Conservation (phyloP, 2,888 invertebrate species). For the Hypselothyrea guttata region DNA sequence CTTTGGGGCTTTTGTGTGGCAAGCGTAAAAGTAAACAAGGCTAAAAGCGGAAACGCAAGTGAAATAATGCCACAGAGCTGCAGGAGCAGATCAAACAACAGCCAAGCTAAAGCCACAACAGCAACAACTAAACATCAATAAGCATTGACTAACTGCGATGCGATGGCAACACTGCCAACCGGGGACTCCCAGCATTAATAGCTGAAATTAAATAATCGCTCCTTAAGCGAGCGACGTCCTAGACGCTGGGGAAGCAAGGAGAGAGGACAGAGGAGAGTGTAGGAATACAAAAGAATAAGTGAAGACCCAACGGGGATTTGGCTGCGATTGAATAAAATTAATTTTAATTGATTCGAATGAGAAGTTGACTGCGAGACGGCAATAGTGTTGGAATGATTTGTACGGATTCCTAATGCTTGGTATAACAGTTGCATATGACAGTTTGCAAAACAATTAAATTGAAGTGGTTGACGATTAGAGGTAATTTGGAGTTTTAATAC, state of each 20-base stretch:
- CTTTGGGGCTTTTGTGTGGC: conserved; percentile 75
- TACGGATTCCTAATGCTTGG: conserved; percentile 1
- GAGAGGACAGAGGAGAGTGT: not conserved
- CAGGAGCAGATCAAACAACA: conserved; percentile 41
- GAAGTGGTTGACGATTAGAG: not conserved
- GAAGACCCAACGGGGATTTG: conserved; percentile 67
- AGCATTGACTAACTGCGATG: conserved; percentile 73
- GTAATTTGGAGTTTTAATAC: too few species aligned
- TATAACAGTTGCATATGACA: conserved; percentile 5
- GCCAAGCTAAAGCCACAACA: conserved; percentile 38
- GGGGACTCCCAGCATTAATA: conserved; percentile 67
- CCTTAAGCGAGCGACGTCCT: conserved; percentile 59
- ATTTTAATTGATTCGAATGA: conserved; percentile 65
- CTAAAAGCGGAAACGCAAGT: conserved; percentile 77
- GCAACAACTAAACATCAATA: conserved; percentile 72
- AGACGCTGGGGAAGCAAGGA: not conserved
- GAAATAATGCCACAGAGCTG: conserved; percentile 63
- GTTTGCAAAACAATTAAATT: not conserved
- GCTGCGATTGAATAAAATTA: conserved; percentile 72
- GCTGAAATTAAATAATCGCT: conserved; percentile 76
- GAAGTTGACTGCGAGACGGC: not conserved
- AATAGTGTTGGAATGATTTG: conserved; percentile 26
- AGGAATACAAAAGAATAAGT: conserved; percentile 51
- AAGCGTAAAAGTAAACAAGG: conserved; percentile 76
- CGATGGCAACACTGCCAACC: conserved; percentile 44